Evolutionary conservation across 2,888 invertebrate species (phyloP).

Genomic region (Bembecia ichneumoniformis): DNA sequence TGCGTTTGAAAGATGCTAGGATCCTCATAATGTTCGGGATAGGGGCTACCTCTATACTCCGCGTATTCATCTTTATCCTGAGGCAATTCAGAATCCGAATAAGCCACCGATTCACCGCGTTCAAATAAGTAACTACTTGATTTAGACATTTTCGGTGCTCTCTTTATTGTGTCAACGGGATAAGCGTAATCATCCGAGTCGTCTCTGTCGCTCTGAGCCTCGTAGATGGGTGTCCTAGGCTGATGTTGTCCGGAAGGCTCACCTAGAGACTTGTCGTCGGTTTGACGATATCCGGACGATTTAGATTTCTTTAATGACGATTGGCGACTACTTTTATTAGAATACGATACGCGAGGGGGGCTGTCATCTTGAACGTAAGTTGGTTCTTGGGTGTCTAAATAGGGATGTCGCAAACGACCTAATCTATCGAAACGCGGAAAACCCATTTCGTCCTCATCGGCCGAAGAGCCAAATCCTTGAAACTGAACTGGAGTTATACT

Average conservation of each 20-base stretch:
- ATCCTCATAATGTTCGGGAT: constrained; percentile 61
- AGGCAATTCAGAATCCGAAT: constrained; percentile 57
- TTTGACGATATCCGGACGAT: constrained; percentile 44
- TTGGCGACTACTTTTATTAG: constrained; percentile 62
- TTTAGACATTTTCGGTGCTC: constrained; percentile 59
- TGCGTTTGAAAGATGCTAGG: constrained; percentile 61
- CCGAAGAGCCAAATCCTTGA: constrained; percentile 75
- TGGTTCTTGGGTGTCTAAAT: constrained; percentile 63
- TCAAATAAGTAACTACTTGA: constrained; percentile 55
- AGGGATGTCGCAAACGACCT: constrained; percentile 68
- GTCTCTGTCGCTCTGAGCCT: constrained; percentile 59
- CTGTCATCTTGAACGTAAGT: constrained; percentile 62
- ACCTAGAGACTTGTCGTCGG: constrained; percentile 45
- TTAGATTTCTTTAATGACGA: constrained; percentile 62
- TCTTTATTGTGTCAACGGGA: constrained; percentile 64
- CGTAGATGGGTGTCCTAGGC: constrained; percentile 43
- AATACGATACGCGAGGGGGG: constrained; percentile 57
- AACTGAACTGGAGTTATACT: constrained; percentile 67
- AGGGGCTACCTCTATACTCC: constrained; percentile 58
- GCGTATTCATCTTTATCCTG: constrained; percentile 61
- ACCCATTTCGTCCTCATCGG: constrained; percentile 78
- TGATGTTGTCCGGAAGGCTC: constrained; percentile 50
- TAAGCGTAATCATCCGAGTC: constrained; percentile 67
- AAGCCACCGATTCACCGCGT: constrained; percentile 56
- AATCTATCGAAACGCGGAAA: constrained; percentile 75